phyloP scores from a whole-genome alignment of 2,888 invertebrate species.

The Euplexia lucipara region DNA sequence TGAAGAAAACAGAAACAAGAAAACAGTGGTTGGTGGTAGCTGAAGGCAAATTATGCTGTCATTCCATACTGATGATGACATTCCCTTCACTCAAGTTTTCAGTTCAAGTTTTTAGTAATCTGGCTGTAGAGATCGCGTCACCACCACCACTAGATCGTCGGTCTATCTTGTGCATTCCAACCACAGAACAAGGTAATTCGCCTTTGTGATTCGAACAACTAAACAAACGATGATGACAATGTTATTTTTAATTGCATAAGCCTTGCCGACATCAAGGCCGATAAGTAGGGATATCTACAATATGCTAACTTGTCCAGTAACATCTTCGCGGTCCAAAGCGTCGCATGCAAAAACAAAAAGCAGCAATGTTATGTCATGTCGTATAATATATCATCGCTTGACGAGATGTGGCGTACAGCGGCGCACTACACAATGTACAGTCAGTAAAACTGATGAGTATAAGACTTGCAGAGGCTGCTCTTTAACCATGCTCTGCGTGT shows the following conservation, averaged over 20 bases:
- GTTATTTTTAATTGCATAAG: not conserved
- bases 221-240: not conserved
- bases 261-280: not conserved
- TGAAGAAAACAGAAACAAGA: no score
- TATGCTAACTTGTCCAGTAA: not conserved
- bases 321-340: conserved; percentile 12
- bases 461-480: not conserved
- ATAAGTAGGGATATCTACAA: not conserved
- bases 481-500: not conserved
- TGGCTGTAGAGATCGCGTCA: no score
- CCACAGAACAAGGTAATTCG: not conserved
- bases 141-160: no score
- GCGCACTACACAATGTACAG: conserved; percentile 15
- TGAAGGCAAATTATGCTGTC: no score
- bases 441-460: not conserved
- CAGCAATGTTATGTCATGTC: conserved; percentile 27
- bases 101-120: no score
- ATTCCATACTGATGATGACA: no score
- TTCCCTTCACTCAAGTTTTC: no score
- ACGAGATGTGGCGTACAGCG: conserved; percentile 11
- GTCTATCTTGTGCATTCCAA: no score
- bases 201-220: not conserved
- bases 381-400: conserved; percentile 1
- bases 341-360: conserved; percentile 21
- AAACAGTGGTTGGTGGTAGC: no score